Evolutionary conservation across 1,140 invertebrate species (phyloP).

Genomic region (Teleopsis dalmanni): DNA sequence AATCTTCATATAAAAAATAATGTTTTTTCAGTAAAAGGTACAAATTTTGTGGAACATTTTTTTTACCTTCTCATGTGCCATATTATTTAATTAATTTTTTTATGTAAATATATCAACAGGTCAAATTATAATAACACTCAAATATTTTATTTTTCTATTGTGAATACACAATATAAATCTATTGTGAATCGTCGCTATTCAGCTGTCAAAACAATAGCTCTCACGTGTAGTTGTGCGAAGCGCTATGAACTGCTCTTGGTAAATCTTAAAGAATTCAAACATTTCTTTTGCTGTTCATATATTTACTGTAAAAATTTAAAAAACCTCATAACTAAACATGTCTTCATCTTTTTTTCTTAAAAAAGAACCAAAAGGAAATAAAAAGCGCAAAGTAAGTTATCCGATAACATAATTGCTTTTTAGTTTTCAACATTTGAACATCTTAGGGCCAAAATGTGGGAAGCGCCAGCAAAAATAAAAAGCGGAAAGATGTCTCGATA

Average conservation of each 20-base stretch:
- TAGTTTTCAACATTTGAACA: conserved; percentile 30
- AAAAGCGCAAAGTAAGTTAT: conserved; percentile 48
- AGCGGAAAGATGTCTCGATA: conserved; percentile 7
- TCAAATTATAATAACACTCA: no score
- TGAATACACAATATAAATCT: no score
- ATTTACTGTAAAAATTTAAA: background rate
- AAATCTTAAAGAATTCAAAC: background rate
- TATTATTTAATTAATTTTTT: no score
- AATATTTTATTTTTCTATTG: no score
- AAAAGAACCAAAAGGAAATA: conserved; percentile 48
- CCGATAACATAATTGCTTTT: background rate
- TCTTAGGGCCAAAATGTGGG: conserved; percentile 29
- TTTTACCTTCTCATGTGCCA: no score
- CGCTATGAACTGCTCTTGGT: background rate
- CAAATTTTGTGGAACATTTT: no score
- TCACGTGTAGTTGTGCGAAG: conserved; percentile 9
- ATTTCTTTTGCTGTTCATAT: background rate
- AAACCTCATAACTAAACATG: conserved; percentile 17
- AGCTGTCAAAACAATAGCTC: conserved; percentile 10
- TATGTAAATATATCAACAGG: no score
- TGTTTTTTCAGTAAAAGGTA: no score
- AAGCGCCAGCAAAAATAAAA: conserved; percentile 12
- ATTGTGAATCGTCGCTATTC: no score
- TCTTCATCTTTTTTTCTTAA: conserved; percentile 56
- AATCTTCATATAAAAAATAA: no score